Evolutionary conservation across 2,888 invertebrate genomes (phyloP).

Genomic region (Congeria kusceri): DNA sequence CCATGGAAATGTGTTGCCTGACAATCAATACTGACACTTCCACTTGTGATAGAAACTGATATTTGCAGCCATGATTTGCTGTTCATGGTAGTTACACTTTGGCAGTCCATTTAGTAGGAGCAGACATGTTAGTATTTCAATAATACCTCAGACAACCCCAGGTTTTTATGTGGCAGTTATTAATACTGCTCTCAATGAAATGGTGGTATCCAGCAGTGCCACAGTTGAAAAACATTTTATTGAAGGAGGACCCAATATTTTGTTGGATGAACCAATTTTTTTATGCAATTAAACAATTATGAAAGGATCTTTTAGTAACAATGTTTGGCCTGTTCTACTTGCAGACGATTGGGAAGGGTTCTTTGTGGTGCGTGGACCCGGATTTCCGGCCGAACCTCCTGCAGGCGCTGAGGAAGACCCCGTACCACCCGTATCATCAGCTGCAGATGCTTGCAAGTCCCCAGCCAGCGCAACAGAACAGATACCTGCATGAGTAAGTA

Average conservation of each 20-base stretch:
- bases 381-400: slow-evolving; percentile 95
- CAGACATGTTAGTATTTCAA: too few relatives aligned
- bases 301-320: too few relatives aligned
- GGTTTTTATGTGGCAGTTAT: too few relatives aligned
- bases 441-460: slow-evolving; percentile 83
- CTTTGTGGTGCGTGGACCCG: slow-evolving; percentile 97
- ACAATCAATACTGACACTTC: slow-evolving; percentile 58
- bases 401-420: slow-evolving; percentile 95
- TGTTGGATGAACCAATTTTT: too few relatives aligned
- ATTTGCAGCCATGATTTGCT: slow-evolving; percentile 29
- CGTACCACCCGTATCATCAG: slow-evolving; percentile 88
- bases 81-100: background rate
- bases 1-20: slow-evolving; percentile 68
- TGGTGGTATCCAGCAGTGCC: too few relatives aligned
- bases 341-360: slow-evolving; percentile 97
- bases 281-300: too few relatives aligned
- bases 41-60: slow-evolving; percentile 52
- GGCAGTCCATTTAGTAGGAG: too few relatives aligned
- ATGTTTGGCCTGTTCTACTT: slow-evolving; percentile 79
- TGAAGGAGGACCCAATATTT: too few relatives aligned
- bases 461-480: slow-evolving; percentile 67
- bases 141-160: too few relatives aligned
- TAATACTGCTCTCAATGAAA: too few relatives aligned
- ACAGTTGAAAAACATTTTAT: too few relatives aligned
- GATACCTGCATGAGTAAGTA: slow-evolving; percentile 69